These are phyloP conservation scores for Pyrgilauda ruficollis DNA, from an alignment of 2,113 vertebrate genomes.

Conservation along the genomic window DNA sequence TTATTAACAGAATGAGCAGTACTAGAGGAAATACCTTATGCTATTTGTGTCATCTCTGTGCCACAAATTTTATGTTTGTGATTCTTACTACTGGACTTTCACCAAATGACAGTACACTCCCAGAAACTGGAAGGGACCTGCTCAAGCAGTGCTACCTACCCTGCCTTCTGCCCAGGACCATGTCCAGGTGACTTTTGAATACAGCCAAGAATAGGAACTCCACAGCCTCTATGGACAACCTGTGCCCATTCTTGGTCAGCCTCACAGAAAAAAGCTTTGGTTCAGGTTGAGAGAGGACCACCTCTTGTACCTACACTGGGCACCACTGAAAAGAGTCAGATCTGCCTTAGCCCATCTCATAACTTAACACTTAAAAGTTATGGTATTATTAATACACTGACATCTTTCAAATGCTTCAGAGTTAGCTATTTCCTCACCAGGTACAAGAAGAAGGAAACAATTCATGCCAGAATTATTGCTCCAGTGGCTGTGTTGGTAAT, in stretches of 20 bases:
- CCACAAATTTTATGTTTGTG: not conserved
- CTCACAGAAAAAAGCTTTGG: not conserved
- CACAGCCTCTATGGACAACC: not conserved
- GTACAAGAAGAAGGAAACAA: not conserved
- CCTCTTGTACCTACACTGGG: not conserved
- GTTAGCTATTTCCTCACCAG: not conserved
- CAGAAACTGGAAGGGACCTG: not conserved
- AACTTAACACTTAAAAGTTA: not conserved
- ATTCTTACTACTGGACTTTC: not conserved
- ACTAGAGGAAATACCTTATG: not conserved
- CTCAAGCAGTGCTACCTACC: not conserved
- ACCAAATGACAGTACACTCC: not conserved
- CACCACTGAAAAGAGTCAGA: not conserved
- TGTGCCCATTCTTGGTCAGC: not conserved
- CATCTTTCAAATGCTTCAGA: not conserved
- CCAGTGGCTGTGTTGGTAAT: not conserved
- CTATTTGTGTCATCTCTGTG: not conserved
- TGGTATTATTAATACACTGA: not conserved
- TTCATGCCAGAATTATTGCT: not conserved
- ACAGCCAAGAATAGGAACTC: not conserved
- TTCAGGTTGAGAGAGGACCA: not conserved
- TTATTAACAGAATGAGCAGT: not conserved
- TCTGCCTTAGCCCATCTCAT: not conserved
- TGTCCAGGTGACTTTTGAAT: not conserved
- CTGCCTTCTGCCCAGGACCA: not conserved